Base-by-base conservation (phyloP, 2,113 vertebrate species). In the Platysternon megacephalum region DNA sequence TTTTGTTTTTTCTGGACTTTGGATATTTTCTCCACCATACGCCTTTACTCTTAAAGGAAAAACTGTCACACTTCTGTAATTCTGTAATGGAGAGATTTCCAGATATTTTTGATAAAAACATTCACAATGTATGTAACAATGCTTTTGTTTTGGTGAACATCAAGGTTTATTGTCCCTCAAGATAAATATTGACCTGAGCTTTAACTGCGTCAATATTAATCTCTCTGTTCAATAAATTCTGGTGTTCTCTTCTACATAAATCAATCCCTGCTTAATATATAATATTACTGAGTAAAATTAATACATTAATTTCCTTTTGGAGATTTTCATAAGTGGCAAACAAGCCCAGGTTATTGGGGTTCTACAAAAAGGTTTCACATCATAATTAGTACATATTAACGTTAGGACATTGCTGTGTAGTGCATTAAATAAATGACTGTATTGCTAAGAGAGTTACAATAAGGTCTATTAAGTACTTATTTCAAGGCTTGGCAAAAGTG, bases 381-480 rank as follows among this genome's bases (percentile, higher is more conserved):
- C 14, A 74, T 74, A 61, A 14, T 12, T 28, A 32, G 39, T 89
- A 39, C 22, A 79, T 92, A 35, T 94, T 91, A 87, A 91, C 92
- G 28, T 79, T 91, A 86, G 94, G 88, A 97, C 96, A 95, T 95
- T 82, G 87, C 83, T 97, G 94, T 95, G 84, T 65, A 96, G 53
- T 89, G 96, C 56, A 85, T 96, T 97, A 95, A 82, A 94, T 93
- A 97, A 97, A 97, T 96, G 94, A 95, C 85, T 95, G 42, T 93
- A 93, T 93, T 95, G 93, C 93, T 97, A 93, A 96, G 92, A 94
- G 58, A 94, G 92, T 97, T 97, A 93, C 82, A 93, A 88, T 96
- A 94, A 97, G 85, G 90, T 96, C 93, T 97, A 84, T 97, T 97
- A 98, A 98, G 93, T 95, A 96, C 82, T 96, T 94, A 94, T 94